A percentile compares a stretch with the other conserved stretches of the same genome.
Conservation (phyloP, 2,797 vertebrate species). For the Amniataba percoides region DNA sequence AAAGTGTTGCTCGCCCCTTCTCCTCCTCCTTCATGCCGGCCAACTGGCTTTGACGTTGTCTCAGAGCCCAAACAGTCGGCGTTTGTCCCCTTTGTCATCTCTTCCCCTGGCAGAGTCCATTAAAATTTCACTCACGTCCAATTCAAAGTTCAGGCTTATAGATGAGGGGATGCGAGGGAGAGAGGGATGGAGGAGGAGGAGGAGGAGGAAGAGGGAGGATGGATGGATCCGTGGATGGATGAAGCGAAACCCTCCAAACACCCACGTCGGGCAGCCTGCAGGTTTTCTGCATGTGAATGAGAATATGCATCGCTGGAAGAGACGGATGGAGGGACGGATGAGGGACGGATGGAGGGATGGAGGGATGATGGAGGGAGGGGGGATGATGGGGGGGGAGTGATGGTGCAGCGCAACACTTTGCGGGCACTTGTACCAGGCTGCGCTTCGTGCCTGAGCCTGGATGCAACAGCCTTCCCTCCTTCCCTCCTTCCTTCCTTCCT, state of each 20-base stretch:
- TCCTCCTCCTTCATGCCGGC: not conserved
- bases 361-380: not conserved
- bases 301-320: conserved; percentile 17
- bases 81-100: conserved; percentile 78
- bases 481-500: conserved; percentile 2
- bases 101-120: conserved; percentile 71
- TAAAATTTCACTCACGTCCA: conserved; percentile 87
- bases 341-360: not conserved
- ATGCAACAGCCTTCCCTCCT: conserved; percentile 60
- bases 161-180: conserved; percentile 59
- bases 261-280: conserved; percentile 62
- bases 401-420: conserved; percentile 63
- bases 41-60: conserved; percentile 8
- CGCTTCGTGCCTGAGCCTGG: conserved; percentile 51
- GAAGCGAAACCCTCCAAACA: conserved; percentile 65
- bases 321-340: not conserved
- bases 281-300: conserved; percentile 30
- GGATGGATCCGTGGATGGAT: conserved; percentile 28
- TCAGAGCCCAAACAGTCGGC: conserved; percentile 59
- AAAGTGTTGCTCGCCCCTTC: not conserved
- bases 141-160: conserved; percentile 85
- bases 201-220: not conserved
- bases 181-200: conserved; percentile 24
- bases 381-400: not conserved
- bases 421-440: conserved; percentile 50